A percentile compares a stretch with the other conserved stretches of the same genome.
These are phyloP conservation scores for Tor tambroides DNA, from an alignment of 2,113 vertebrate species.

Conservation along the genomic window DNA sequence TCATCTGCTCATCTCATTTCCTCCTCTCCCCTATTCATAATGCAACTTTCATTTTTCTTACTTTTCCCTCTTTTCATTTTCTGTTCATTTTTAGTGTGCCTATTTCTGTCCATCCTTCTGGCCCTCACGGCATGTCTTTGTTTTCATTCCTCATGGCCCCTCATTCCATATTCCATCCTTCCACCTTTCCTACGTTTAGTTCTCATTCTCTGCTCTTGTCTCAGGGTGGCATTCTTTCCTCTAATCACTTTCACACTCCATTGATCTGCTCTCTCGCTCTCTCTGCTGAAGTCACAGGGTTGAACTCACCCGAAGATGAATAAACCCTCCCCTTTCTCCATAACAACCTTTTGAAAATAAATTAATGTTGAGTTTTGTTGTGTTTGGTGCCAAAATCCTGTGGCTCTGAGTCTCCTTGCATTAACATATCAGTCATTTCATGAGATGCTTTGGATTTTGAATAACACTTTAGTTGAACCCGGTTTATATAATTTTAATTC, in stretches of 20 bases:
- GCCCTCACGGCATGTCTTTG: neutral
- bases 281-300: neutral
- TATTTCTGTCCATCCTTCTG: constrained; percentile 24
- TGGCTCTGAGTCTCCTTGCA: neutral
- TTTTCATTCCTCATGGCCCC: constrained; percentile 9
- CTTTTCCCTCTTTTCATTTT: constrained; percentile 14
- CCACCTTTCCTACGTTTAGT: neutral
- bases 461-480: neutral
- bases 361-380: constrained; percentile 6
- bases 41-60: constrained; percentile 19
- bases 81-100: neutral
- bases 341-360: neutral
- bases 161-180: neutral
- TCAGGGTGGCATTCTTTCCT: constrained; percentile 14
- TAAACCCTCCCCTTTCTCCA: neutral
- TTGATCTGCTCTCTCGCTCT: constrained; percentile 10
- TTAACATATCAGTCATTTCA: neutral
- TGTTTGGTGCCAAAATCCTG: neutral
- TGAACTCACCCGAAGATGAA: neutral
- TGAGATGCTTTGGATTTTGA: neutral
- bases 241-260: constrained; percentile 41
- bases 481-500: neutral
- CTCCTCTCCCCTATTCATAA: constrained; percentile 26
- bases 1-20: neutral
- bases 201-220: constrained; percentile 32